Evolutionary conservation across 2,797 vertebrate genomes (phyloP).

Genomic region (Chrosomus eos): DNA sequence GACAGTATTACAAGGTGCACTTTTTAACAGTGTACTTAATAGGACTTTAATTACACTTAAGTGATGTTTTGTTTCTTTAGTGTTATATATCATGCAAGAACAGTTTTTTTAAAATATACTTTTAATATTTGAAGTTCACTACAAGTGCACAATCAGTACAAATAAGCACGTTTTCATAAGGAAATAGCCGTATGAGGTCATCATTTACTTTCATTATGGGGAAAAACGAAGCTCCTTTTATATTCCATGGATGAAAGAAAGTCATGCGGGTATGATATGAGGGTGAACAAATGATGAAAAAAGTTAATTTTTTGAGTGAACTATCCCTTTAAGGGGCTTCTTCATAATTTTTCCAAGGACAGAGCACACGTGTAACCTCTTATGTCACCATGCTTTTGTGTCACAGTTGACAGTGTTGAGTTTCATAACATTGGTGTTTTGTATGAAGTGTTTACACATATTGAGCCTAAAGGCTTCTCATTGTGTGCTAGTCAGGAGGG

Average conservation of each 20-base stretch:
- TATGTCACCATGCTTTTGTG: constrained; percentile 18
- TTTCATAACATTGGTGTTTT: constrained; percentile 11
- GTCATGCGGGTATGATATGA: neutral
- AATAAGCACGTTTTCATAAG: neutral
- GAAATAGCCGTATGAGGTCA: neutral
- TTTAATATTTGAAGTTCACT: neutral
- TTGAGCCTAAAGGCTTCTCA: constrained; percentile 19
- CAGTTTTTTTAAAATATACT: neutral
- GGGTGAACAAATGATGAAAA: neutral
- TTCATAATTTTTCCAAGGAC: neutral
- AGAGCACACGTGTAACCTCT: constrained; percentile 3
- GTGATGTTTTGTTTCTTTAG: neutral
- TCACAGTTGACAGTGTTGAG: constrained; percentile 5
- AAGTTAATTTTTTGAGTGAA: neutral
- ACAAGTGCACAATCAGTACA: neutral
- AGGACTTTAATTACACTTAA: neutral
- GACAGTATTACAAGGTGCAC: neutral
- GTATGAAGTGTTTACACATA: neutral
- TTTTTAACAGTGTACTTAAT: neutral
- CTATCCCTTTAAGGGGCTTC: neutral
- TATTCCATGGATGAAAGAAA: neutral
- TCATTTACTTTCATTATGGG: neutral
- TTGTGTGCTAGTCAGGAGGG: constrained; percentile 11
- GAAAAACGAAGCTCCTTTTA: neutral
- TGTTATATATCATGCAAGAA: neutral